Evolutionary conservation across 2,888 invertebrate species (phyloP).

Genomic region (Drosophila demipolita): DNA sequence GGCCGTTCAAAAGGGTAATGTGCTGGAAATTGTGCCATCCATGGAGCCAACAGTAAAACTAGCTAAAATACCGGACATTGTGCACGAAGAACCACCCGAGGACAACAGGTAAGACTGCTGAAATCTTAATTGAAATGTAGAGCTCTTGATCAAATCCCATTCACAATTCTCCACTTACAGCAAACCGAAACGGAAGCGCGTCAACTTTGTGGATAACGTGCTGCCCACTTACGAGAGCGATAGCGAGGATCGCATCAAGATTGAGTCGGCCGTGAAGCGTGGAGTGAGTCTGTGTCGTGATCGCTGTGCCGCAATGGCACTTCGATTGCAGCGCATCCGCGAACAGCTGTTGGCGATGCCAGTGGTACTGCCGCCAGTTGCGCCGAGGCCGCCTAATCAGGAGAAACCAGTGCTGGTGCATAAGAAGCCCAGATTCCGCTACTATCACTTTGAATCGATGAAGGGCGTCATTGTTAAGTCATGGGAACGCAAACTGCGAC

Average conservation of each 20-base stretch:
- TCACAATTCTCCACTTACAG: constrained; percentile 42
- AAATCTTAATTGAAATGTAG: too few species aligned
- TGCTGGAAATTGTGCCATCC: constrained; percentile 84
- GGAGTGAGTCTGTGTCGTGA: constrained; percentile 69
- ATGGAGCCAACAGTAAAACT: constrained; percentile 30
- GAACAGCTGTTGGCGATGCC: constrained; percentile 51
- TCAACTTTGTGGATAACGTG: constrained; percentile 82
- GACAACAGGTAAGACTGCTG: constrained; percentile 51
- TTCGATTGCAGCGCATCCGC: constrained; percentile 40
- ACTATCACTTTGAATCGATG: constrained; percentile 82
- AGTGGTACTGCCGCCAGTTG: constrained; percentile 78
- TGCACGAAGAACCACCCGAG: constrained; percentile 47
- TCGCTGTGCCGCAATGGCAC: constrained; percentile 52
- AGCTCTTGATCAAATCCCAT: not conserved
- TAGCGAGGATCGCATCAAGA: constrained; percentile 77
- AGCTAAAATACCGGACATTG: constrained; percentile 54
- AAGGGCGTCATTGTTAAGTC: constrained; percentile 81
- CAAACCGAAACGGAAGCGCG: constrained; percentile 77
- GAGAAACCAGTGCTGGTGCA: constrained; percentile 79
- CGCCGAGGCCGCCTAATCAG: constrained; percentile 67
- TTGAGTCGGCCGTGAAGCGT: constrained; percentile 72
- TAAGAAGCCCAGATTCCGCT: constrained; percentile 78
- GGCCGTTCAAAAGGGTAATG: constrained; percentile 85
- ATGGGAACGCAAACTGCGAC: constrained; percentile 73
- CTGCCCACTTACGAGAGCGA: constrained; percentile 83